Evolutionary conservation across 2,113 vertebrate species (phyloP).

Genomic region (Pimephales promelas): DNA sequence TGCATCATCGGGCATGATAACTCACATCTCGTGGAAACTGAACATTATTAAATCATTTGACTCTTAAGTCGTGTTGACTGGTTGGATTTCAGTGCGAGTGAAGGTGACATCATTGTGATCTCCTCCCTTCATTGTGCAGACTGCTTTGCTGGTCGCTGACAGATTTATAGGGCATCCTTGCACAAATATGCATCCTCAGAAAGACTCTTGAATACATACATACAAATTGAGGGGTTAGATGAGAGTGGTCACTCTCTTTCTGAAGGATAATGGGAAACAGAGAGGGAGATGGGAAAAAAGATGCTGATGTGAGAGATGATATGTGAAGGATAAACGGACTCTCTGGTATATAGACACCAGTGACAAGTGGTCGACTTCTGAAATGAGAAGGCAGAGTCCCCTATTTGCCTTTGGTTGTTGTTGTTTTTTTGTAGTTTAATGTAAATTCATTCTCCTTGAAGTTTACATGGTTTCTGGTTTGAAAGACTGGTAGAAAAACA

Average conservation of each 20-base stretch:
- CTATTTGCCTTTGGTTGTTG: slow-evolving; percentile 6
- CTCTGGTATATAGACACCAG: not conserved
- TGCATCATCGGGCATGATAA: not conserved
- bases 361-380: not conserved
- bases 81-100: not conserved
- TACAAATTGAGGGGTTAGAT: slow-evolving; percentile 33
- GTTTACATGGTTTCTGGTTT: not conserved
- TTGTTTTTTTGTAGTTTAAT: not conserved
- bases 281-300: slow-evolving; percentile 10
- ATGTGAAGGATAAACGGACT: not conserved
- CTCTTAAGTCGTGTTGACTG: not conserved
- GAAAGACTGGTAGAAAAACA: not conserved
- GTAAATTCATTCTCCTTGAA: slow-evolving; percentile 3
- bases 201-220: slow-evolving; percentile 38
- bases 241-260: slow-evolving; percentile 18
- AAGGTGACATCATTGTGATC: slow-evolving; percentile 24
- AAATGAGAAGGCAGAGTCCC: not conserved
- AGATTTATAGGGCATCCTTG: slow-evolving; percentile 22
- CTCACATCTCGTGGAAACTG: not conserved
- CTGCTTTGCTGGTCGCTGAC: not conserved
- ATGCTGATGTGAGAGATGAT: slow-evolving; percentile 25
- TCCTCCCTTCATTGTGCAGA: slow-evolving; percentile 18
- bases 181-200: slow-evolving; percentile 19
- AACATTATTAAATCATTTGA: slow-evolving; percentile 9
- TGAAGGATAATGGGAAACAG: slow-evolving; percentile 19